These are phyloP conservation scores for Phaetusa simplex DNA, from an alignment of 2,113 vertebrate genomes.

Conservation along the genomic window DNA sequence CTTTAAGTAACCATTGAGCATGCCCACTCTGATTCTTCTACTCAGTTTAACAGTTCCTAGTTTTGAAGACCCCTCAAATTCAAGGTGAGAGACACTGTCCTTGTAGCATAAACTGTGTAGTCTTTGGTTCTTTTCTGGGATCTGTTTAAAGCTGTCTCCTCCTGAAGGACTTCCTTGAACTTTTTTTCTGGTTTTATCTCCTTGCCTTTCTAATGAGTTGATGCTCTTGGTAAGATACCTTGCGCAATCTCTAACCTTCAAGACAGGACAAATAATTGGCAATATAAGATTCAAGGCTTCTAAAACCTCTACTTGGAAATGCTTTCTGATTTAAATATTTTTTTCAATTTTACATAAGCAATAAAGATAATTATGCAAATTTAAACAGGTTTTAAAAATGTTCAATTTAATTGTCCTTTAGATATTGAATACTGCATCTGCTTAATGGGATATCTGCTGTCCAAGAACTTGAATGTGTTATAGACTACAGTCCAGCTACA, in stretches of 20 bases:
- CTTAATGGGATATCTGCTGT: not conserved
- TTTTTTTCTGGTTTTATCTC: not conserved
- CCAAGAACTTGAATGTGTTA: not conserved
- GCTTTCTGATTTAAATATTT: not conserved
- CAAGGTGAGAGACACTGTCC: not conserved
- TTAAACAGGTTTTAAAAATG: not conserved
- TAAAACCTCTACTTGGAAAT: not conserved
- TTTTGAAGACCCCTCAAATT: not conserved
- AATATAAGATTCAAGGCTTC: not conserved
- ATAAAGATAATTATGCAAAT: not conserved
- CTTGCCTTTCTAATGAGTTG: not conserved
- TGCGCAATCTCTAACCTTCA: not conserved
- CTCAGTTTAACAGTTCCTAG: not conserved
- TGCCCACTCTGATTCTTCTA: not conserved
- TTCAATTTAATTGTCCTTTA: not conserved
- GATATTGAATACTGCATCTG: not conserved
- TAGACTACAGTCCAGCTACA: not conserved
- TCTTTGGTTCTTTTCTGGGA: not conserved
- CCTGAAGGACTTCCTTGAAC: not conserved
- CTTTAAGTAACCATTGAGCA: not conserved
- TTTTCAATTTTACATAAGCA: not conserved
- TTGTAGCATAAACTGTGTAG: not conserved
- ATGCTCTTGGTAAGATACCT: not conserved
- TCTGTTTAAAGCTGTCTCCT: not conserved
- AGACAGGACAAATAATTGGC: not conserved